Percentiles rank a stretch among this genome's conserved stretches.
These are phyloP conservation scores for Callionymus lyra DNA, from an alignment of 2,113 vertebrate genomes.

Conservation along the genomic window DNA sequence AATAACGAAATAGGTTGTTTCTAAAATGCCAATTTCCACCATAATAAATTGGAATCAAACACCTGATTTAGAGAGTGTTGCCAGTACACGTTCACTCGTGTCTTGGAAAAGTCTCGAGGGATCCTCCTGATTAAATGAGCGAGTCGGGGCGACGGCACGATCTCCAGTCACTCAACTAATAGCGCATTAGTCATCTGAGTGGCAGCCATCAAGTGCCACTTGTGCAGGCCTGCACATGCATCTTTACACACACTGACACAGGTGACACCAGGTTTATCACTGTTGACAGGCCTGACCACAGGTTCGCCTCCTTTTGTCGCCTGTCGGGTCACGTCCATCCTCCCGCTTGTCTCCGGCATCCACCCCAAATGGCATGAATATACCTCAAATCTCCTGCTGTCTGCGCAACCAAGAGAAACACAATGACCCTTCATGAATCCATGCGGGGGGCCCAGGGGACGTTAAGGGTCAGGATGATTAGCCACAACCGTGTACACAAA, in stretches of 20 bases:
- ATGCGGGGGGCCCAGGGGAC: slow-evolving; percentile 29
- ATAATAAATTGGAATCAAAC: too few relatives aligned
- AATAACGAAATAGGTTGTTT: too few relatives aligned
- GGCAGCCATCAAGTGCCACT: slow-evolving; percentile 51
- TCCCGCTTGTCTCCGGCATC: slow-evolving; percentile 18
- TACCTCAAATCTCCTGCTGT: slow-evolving; percentile 14
- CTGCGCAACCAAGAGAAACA: slow-evolving; percentile 15
- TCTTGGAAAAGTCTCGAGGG: slow-evolving; percentile 20
- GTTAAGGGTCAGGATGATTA: slow-evolving; percentile 45
- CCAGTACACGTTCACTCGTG: too few relatives aligned
- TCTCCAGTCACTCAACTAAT: slow-evolving; percentile 51
- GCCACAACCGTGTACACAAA: slow-evolving; percentile 29
- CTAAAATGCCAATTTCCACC: too few relatives aligned
- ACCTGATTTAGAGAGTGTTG: too few relatives aligned
- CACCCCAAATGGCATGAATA: slow-evolving; percentile 4
- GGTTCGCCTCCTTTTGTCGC: slow-evolving; percentile 21
- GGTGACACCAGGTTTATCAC: slow-evolving; percentile 41
- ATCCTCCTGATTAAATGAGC: slow-evolving; percentile 45
- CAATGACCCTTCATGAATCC: slow-evolving; percentile 41
- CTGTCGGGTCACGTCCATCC: slow-evolving; percentile 27
- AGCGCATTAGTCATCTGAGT: slow-evolving; percentile 48
- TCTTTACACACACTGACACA: slow-evolving; percentile 9
- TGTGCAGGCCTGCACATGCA: slow-evolving; percentile 3
- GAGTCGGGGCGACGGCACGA: slow-evolving; percentile 30
- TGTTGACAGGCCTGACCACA: slow-evolving; percentile 46